Base-by-base conservation (phyloP, 2,113 vertebrate species). In the Charina bottae region DNA sequence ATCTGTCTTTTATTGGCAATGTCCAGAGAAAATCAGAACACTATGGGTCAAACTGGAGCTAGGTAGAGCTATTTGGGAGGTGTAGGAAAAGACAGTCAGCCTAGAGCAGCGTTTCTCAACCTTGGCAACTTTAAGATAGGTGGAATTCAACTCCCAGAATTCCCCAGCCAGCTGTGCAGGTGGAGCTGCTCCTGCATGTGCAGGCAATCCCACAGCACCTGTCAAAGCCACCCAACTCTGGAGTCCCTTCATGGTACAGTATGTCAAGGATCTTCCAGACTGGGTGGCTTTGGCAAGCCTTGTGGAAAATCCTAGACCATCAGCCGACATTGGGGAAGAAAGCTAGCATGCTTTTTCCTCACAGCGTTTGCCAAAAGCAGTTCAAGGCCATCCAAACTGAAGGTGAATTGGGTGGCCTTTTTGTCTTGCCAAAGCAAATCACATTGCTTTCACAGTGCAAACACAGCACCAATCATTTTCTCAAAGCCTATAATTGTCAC, bases 1-100 rank as follows among this genome's bases (percentile, higher is more conserved):
- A 17, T 54, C 58, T 95, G 89, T 93, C 85, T 95, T 86, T 90
- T 12, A 85, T 19, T 59, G 55, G n/a, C 19, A 37, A 68, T 13
- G 84, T 5, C 58, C 33, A 26, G 8, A 26, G 24, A 88, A 24
- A 88, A 92, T 83, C 42, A 89, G 46, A 64, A 64, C 85, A 28
- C 56, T 0, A 11, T 68, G 28, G 26, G 28, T n/a, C 60, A 64
- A 64, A 64, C 60, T 64, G 49, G 49, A 64, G 26, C 60, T 15
- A 42, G 21, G 42, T 17, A 55, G 49, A 49, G 42, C 33, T 78
- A 23, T 78, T 78, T 78, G 72, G 33, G 42, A 78, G 7, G 17
- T 78, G 33, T 33, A 78, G 72, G 42, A 42, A 42, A 42, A 42
- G 42, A 42, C 60, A 64, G 60, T 21, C 26, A 24, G 60, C 21